Conservation (phyloP, 2,797 vertebrate species). For the Bryconaethiops microstoma region DNA sequence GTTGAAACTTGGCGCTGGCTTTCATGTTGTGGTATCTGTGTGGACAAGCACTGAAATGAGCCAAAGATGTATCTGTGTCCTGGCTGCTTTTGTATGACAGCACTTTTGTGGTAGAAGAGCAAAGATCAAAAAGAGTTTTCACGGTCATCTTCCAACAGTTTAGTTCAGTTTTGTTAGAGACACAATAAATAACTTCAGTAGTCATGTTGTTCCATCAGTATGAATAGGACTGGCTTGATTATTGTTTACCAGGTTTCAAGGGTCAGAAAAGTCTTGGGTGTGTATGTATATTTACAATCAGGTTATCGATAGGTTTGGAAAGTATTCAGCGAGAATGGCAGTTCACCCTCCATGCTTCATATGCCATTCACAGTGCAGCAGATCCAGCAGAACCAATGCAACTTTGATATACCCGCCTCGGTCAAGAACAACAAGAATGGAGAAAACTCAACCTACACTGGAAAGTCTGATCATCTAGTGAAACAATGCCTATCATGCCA, state of each 20-base stretch:
- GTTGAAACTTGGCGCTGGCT: neutral
- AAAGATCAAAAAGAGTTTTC: neutral
- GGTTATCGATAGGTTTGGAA: too few relatives aligned
- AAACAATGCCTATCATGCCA: too few relatives aligned
- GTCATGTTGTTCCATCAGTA: neutral
- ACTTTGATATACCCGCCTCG: too few relatives aligned
- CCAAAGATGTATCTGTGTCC: neutral
- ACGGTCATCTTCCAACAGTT: neutral
- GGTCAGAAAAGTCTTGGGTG: neutral
- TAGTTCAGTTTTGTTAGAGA: neutral
- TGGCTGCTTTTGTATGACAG: neutral
- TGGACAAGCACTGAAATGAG: neutral
- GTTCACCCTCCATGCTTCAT: too few relatives aligned
- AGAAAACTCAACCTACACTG: too few relatives aligned
- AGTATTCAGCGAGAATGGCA: too few relatives aligned
- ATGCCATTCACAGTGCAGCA: too few relatives aligned
- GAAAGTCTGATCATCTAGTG: too few relatives aligned
- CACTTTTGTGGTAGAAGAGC: neutral
- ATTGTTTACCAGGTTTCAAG: neutral
- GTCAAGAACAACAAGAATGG: too few relatives aligned
- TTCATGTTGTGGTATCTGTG: slow-evolving; percentile 2
- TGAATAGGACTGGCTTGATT: neutral
- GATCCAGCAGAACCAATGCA: too few relatives aligned
- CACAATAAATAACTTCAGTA: neutral
- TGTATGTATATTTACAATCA: neutral